Evolutionary conservation across 2,888 invertebrate species (phyloP).

Genomic region (Spilarctia lutea): DNA sequence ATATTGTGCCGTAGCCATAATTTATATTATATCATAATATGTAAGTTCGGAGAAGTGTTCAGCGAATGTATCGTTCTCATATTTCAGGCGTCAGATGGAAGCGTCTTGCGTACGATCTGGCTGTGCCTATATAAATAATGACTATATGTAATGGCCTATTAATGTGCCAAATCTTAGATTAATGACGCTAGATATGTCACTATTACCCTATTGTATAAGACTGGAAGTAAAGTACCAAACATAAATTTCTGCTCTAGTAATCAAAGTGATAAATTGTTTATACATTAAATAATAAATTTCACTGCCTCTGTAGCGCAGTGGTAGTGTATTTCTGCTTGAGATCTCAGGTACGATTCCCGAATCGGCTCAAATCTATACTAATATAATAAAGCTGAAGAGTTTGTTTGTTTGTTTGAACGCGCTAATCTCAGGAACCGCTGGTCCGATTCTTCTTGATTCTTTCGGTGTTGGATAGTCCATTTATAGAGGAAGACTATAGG

Average conservation of each 20-base stretch:
- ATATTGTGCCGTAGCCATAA: slow-evolving; percentile 14
- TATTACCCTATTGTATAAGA: not conserved
- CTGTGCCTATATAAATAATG: slow-evolving; percentile 43
- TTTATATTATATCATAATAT: slow-evolving; percentile 22
- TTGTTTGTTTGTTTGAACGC: no score
- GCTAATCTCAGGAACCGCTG: no score
- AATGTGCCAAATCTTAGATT: slow-evolving; percentile 31
- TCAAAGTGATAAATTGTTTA: not conserved
- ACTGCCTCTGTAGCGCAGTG: no score
- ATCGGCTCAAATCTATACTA: no score
- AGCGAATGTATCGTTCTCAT: slow-evolving; percentile 46
- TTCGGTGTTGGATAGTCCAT: no score
- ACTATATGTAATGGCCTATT: slow-evolving; percentile 44
- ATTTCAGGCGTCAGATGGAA: slow-evolving; percentile 50
- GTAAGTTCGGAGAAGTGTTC: slow-evolving; percentile 27
- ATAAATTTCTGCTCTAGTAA: not conserved
- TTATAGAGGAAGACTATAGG: no score
- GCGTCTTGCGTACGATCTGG: slow-evolving; percentile 29
- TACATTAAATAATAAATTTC: not conserved
- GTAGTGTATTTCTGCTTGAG: no score
- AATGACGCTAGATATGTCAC: slow-evolving; percentile 9
- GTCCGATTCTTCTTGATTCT: no score
- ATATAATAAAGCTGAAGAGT: no score
- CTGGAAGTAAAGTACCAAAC: not conserved
- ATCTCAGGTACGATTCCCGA: no score